Conservation (phyloP, 2,888 invertebrate genomes). For the Deilephila elpenor region DNA sequence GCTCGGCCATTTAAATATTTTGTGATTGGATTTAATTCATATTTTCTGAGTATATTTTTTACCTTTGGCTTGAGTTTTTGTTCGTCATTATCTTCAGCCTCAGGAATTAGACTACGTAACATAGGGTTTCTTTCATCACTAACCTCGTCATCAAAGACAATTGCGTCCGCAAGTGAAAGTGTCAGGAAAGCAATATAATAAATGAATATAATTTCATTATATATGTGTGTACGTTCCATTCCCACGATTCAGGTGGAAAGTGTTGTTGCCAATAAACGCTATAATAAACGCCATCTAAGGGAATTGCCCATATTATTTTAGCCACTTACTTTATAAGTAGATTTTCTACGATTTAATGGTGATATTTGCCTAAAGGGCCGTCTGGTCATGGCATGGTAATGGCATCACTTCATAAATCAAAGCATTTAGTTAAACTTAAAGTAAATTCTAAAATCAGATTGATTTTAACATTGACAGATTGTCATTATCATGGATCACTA, state of each 20-base stretch:
- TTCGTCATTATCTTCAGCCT: no score
- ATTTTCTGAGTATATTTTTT: no score
- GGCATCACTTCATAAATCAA: background rate
- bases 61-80: no score
- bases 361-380: constrained; percentile 8
- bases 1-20: no score
- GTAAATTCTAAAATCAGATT: no score
- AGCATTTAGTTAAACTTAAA: background rate
- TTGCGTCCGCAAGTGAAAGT: constrained; percentile 7
- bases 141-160: no score
- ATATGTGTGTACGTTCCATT: background rate
- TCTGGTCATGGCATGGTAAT: background rate
- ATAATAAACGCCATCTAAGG: constrained; percentile 23
- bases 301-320: constrained; percentile 22
- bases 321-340: background rate
- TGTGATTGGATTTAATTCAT: no score
- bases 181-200: constrained; percentile 13
- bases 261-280: constrained; percentile 3
- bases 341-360: constrained; percentile 19
- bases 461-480: no score
- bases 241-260: constrained; percentile 22
- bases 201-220: constrained; percentile 15
- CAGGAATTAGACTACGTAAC: no score
- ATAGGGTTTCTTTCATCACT: no score
- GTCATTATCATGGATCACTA: no score